Conservation (phyloP, 2,888 invertebrate species). For the Resseliella maxima region DNA sequence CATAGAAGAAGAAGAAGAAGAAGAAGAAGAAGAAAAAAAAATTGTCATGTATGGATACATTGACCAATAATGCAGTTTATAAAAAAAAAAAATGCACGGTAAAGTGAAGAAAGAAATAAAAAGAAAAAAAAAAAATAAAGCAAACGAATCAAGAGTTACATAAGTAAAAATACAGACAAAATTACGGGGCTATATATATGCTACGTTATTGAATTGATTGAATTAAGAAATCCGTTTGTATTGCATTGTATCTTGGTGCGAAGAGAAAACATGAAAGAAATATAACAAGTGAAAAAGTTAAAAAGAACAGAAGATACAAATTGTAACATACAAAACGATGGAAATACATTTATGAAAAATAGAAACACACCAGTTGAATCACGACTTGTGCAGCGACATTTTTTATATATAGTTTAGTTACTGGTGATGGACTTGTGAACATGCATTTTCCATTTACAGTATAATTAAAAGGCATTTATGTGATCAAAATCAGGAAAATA, state of each 20-base stretch:
- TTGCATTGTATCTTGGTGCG: neutral
- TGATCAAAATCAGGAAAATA: slow-evolving; percentile 24
- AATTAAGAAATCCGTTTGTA: slow-evolving; percentile 15
- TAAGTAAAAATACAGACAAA: neutral
- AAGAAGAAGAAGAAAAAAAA: neutral
- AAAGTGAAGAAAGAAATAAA: neutral
- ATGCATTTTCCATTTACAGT: slow-evolving; percentile 10
- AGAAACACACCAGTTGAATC: neutral
- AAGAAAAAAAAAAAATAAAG: neutral
- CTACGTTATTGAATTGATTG: slow-evolving; percentile 8
- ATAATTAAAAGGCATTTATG: slow-evolving; percentile 34
- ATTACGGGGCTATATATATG: neutral
- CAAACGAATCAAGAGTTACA: neutral
- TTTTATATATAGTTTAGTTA: neutral
- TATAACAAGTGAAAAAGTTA: too few relatives aligned
- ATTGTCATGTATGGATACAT: neutral
- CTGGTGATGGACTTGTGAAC: neutral
- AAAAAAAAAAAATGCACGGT: neutral
- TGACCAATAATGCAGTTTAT: slow-evolving; percentile 23
- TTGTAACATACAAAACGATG: neutral
- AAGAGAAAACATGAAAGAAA: neutral
- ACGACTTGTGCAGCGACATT: slow-evolving; percentile 9
- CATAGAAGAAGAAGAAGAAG: too few relatives aligned
- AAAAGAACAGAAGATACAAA: neutral
- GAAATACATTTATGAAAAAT: slow-evolving; percentile 17